Conservation (phyloP, 2,888 invertebrate genomes). For the Stomorhina lunata region DNA sequence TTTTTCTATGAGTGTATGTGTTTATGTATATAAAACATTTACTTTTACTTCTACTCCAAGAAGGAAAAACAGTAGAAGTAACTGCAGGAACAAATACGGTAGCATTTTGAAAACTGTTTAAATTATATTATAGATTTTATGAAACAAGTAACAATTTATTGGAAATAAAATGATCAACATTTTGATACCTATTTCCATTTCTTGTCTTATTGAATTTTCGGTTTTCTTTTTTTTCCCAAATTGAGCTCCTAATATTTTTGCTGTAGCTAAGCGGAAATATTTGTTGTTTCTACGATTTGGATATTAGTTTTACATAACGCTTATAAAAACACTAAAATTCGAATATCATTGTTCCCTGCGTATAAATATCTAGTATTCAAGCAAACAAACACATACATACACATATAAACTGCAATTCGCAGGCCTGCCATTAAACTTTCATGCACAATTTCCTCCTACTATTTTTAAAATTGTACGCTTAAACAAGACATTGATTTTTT, state of each 20-base stretch:
- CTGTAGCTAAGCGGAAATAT: constrained; percentile 14
- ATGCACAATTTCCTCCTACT: neutral
- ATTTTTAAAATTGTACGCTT: constrained; percentile 38
- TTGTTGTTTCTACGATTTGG: constrained; percentile 7
- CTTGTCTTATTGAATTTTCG: neutral
- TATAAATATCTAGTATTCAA: too few species aligned
- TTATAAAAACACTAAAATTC: neutral
- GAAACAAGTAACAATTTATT: too few species aligned
- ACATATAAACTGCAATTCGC: neutral
- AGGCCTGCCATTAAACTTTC: neutral
- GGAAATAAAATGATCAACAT: too few species aligned
- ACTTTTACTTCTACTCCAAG: too few species aligned
- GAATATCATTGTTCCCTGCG: neutral
- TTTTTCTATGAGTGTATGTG: too few species aligned
- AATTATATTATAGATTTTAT: too few species aligned
- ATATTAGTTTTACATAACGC: neutral
- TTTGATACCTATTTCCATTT: neutral
- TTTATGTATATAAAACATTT: too few species aligned
- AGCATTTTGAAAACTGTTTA: too few species aligned
- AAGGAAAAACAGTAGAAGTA: too few species aligned
- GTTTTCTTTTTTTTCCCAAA: neutral
- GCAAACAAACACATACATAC: too few species aligned
- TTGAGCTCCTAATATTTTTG: neutral
- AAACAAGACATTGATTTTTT: constrained; percentile 55
- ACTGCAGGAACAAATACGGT: too few species aligned